These are phyloP conservation scores for Tenualosa ilisha DNA, from an alignment of 2,797 vertebrate species.

Conservation along the genomic window DNA sequence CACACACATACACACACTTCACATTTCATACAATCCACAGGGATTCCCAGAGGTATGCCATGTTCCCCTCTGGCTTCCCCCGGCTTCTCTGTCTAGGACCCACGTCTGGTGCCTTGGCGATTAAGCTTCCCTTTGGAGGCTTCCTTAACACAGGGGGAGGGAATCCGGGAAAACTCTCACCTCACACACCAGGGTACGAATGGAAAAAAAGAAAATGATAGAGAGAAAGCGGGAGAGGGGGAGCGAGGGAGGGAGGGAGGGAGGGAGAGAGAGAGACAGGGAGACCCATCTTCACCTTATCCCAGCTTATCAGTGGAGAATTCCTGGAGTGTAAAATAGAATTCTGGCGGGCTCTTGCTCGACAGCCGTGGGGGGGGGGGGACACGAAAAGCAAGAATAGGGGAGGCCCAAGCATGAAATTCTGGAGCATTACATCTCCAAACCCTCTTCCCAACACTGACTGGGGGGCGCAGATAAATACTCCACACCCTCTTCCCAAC, in stretches of 20 bases:
- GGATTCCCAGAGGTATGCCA: constrained; percentile 16
- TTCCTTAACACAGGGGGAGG: constrained; percentile 31
- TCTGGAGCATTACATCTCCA: constrained; percentile 36
- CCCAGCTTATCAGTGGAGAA: constrained; percentile 59
- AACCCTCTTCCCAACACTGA: constrained; percentile 11
- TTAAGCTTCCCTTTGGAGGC: constrained; percentile 46
- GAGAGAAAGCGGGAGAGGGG: background rate
- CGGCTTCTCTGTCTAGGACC: constrained; percentile 42
- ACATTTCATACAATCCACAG: constrained; percentile 21
- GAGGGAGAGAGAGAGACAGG: background rate
- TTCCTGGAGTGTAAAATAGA: constrained; percentile 71
- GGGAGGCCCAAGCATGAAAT: constrained; percentile 41
- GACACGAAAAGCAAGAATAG: constrained; percentile 46
- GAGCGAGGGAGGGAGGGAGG: background rate
- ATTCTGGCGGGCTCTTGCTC: constrained; percentile 55
- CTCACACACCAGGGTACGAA: constrained; percentile 45
- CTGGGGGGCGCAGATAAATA: constrained; percentile 36
- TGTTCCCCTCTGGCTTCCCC: constrained; percentile 31
- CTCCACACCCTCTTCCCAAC: constrained; percentile 7
- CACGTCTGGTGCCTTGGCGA: constrained; percentile 29
- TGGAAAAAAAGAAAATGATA: constrained; percentile 27
- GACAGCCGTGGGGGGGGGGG: constrained; percentile 31
- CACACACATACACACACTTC: constrained; percentile 52
- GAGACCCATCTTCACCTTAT: constrained; percentile 39
- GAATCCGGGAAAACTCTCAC: constrained; percentile 42